Conservation (phyloP, 2,888 invertebrate species). For the Megalurothrips usitatus region DNA sequence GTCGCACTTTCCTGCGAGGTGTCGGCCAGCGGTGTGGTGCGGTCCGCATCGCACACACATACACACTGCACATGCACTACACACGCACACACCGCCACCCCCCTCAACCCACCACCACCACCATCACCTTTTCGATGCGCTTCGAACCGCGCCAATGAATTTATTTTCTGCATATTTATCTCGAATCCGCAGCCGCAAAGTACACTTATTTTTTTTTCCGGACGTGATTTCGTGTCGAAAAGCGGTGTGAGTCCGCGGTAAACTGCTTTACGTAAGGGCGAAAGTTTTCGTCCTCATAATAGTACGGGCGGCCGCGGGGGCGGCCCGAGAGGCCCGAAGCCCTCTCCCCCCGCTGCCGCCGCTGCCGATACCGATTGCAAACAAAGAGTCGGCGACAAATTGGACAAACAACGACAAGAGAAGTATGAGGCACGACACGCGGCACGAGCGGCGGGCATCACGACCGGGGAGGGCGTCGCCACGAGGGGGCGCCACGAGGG, state of each 20-base stretch:
- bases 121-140: too few relatives aligned
- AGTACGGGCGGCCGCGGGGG: too few relatives aligned
- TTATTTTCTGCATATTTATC: not conserved
- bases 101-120: not conserved
- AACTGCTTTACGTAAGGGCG: too few relatives aligned
- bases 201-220: not conserved
- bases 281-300: too few relatives aligned
- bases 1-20: not conserved
- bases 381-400: slow-evolving; percentile 10
- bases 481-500: not conserved
- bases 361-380: slow-evolving; percentile 2
- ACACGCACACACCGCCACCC: not conserved
- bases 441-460: slow-evolving; percentile 14
- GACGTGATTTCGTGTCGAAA: not conserved
- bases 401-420: not conserved
- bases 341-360: too few relatives aligned
- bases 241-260: not conserved
- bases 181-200: not conserved
- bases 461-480: not conserved
- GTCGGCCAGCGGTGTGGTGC: not conserved
- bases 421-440: not conserved
- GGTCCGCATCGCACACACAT: too few relatives aligned
- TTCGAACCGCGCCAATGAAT: too few relatives aligned
- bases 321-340: too few relatives aligned
- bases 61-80: too few relatives aligned